These are phyloP conservation scores for Julus scanicus DNA, from an alignment of 2,888 invertebrate species.

Conservation along the genomic window DNA sequence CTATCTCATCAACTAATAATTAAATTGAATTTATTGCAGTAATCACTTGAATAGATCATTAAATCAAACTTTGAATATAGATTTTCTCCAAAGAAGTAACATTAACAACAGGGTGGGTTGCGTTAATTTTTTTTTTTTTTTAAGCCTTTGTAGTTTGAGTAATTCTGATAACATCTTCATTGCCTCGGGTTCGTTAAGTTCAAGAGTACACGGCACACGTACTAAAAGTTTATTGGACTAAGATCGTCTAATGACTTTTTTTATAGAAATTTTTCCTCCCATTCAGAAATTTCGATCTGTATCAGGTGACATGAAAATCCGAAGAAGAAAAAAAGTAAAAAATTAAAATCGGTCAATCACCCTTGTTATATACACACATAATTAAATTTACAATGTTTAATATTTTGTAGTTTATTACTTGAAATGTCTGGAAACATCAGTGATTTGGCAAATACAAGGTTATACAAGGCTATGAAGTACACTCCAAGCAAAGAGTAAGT, in stretches of 20 bases:
- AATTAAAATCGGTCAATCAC: constrained; percentile 27
- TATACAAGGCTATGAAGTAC: background rate
- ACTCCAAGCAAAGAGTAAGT: background rate
- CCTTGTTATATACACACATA: background rate
- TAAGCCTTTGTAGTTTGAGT: constrained; percentile 25
- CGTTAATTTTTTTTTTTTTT: background rate
- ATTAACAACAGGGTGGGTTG: background rate
- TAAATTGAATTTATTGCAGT: background rate
- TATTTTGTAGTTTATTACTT: background rate
- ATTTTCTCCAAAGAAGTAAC: background rate
- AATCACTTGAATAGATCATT: background rate
- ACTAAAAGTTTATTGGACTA: constrained; percentile 39
- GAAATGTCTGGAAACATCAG: background rate
- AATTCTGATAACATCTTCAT: constrained; percentile 22
- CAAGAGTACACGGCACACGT: constrained; percentile 42
- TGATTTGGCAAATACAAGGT: background rate
- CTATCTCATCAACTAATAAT: constrained; percentile 6
- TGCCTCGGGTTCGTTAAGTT: constrained; percentile 19
- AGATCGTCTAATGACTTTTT: constrained; percentile 27
- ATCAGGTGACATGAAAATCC: constrained; percentile 19
- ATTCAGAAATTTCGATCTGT: constrained; percentile 6
- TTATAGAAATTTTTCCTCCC: constrained; percentile 14
- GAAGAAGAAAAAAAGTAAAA: background rate
- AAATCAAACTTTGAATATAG: background rate
- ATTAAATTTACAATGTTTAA: background rate